These are phyloP conservation scores for Phoeniculus purpureus DNA, from an alignment of 2,797 vertebrate species.

Conservation along the genomic window DNA sequence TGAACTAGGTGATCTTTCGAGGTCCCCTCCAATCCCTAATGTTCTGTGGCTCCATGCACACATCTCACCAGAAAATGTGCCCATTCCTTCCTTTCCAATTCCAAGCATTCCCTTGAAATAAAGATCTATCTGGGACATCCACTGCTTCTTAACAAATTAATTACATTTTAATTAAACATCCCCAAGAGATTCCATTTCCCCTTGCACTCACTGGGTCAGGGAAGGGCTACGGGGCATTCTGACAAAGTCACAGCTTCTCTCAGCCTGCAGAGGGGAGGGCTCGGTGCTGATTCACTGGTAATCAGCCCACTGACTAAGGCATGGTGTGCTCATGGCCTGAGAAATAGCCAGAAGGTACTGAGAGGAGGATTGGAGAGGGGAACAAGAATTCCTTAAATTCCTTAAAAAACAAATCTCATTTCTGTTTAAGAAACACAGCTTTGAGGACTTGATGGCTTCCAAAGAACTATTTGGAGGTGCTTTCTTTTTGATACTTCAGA, in stretches of 20 bases:
- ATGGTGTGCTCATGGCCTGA: background rate
- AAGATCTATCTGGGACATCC: slow-evolving; percentile 12
- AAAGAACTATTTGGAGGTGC: too few relatives aligned
- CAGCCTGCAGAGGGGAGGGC: slow-evolving; percentile 4
- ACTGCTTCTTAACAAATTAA: background rate
- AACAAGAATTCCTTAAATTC: too few relatives aligned
- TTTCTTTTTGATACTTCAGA: too few relatives aligned
- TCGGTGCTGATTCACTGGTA: slow-evolving; percentile 11
- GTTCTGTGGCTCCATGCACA: background rate
- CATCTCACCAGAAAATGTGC: background rate
- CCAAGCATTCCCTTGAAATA: slow-evolving; percentile 4
- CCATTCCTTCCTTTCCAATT: background rate
- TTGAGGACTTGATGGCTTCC: background rate
- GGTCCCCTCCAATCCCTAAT: too few relatives aligned
- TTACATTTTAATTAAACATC: slow-evolving; percentile 40
- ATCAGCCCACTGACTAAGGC: slow-evolving; percentile 16
- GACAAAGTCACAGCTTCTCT: background rate
- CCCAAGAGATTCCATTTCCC: background rate
- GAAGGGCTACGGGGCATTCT: slow-evolving; percentile 27
- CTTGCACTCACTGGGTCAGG: background rate
- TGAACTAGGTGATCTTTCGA: too few relatives aligned
- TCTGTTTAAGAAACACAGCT: background rate
- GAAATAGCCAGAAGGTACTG: background rate
- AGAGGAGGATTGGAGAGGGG: background rate
- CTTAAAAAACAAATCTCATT: background rate